Evolutionary conservation across 2,888 invertebrate genomes (phyloP).

Genomic region (Microdon myrmicae): DNA sequence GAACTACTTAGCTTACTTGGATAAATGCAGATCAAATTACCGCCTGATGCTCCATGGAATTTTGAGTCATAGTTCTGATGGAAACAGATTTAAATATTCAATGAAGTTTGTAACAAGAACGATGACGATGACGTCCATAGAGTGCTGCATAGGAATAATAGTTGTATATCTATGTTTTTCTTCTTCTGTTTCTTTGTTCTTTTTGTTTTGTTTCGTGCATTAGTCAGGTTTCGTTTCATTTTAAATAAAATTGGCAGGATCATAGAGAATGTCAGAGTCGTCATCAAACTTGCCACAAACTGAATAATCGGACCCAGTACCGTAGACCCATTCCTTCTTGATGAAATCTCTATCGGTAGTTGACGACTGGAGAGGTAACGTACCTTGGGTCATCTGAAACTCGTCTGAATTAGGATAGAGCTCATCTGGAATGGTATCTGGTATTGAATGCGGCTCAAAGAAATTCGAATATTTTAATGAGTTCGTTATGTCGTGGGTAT

Average conservation of each 20-base stretch:
- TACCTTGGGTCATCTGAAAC: slow-evolving; percentile 65
- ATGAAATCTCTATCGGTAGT: slow-evolving; percentile 66
- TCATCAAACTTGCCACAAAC: slow-evolving; percentile 66
- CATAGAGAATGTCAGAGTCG: slow-evolving; percentile 64
- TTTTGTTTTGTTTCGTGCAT: too few species aligned
- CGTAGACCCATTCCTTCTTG: slow-evolving; percentile 66
- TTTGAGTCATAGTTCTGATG: too few species aligned
- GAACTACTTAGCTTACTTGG: too few species aligned
- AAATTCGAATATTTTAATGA: slow-evolving; percentile 65
- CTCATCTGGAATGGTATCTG: slow-evolving; percentile 65
- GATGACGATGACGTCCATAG: too few species aligned
- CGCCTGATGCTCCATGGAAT: too few species aligned
- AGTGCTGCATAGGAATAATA: too few species aligned
- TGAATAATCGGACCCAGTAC: slow-evolving; percentile 61
- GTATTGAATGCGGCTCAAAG: slow-evolving; percentile 65
- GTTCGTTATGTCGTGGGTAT: slow-evolving; percentile 64
- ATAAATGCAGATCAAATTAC: too few species aligned
- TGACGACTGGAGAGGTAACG: slow-evolving; percentile 63
- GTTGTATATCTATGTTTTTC: too few species aligned
- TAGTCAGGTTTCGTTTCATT: too few species aligned
- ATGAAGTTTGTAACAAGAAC: too few species aligned
- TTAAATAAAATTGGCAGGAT: slow-evolving; percentile 65
- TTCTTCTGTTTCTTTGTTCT: too few species aligned
- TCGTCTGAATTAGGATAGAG: slow-evolving; percentile 65
- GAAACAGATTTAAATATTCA: too few species aligned